Evolutionary conservation across 1,140 invertebrate genomes (phyloP).

Genomic region (Paraescarpia echinospica): DNA sequence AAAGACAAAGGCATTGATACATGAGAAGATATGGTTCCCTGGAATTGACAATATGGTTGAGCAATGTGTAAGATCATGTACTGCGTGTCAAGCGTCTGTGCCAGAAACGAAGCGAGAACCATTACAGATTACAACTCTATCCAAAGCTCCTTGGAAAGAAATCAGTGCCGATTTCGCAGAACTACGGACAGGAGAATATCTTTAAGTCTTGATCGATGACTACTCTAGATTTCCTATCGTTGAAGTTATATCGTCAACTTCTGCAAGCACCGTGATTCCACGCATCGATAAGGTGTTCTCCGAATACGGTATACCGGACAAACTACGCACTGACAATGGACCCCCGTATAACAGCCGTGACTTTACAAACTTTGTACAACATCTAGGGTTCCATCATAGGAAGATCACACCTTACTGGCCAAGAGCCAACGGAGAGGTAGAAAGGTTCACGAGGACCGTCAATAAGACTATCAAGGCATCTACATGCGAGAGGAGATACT

Average conservation of each 20-base stretch:
- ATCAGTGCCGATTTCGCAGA: not conserved
- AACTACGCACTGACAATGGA: not conserved
- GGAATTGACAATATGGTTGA: slow-evolving; percentile 17
- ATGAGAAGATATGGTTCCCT: slow-evolving; percentile 15
- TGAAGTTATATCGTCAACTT: not conserved
- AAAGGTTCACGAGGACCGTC: not conserved
- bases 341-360: not conserved
- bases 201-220: not conserved
- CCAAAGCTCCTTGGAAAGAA: not conserved
- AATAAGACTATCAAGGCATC: not conserved
- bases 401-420: not conserved
- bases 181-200: not conserved
- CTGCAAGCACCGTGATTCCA: not conserved
- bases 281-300: not conserved
- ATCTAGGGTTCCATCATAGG: not conserved
- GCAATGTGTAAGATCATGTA: not conserved
- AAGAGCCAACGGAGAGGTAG: not conserved
- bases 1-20: slow-evolving; percentile 7
- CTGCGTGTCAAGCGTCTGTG: no score
- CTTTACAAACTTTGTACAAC: not conserved
- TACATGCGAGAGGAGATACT: not conserved
- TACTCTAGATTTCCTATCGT: not conserved
- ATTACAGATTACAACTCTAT: not conserved
- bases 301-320: not conserved
- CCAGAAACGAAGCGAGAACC: not conserved